Conservation (phyloP, 2,797 vertebrate species). For the Bufotes viridis region DNA sequence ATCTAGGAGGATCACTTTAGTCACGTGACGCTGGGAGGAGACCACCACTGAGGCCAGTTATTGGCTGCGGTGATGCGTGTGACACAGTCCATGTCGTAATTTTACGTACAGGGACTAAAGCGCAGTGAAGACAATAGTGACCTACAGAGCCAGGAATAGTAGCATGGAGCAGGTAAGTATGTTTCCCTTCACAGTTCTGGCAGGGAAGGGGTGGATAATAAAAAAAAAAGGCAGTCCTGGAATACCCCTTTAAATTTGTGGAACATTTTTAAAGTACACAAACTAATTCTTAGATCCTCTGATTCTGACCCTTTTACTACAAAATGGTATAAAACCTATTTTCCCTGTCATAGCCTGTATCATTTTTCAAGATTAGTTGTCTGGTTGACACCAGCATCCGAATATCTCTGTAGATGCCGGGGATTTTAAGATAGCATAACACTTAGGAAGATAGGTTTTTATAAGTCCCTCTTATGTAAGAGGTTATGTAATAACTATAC, state of each 20-base stretch:
- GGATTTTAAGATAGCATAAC: slow-evolving; percentile 34
- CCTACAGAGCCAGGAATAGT: too few relatives aligned
- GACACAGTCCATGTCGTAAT: too few relatives aligned
- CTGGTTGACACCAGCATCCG: slow-evolving; percentile 21
- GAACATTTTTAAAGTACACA: background rate
- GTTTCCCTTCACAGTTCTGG: too few relatives aligned
- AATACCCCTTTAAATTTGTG: background rate
- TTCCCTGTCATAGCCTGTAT: slow-evolving; percentile 17
- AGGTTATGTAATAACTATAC: slow-evolving; percentile 33
- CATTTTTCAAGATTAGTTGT: slow-evolving; percentile 30
- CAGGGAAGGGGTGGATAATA: too few relatives aligned
- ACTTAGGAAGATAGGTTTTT: slow-evolving; percentile 42
- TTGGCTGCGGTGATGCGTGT: too few relatives aligned
- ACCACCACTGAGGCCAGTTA: too few relatives aligned
- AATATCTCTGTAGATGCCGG: slow-evolving; percentile 13
- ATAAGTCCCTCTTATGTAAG: slow-evolving; percentile 22
- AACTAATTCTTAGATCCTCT: background rate
- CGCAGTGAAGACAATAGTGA: too few relatives aligned
- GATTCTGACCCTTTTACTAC: background rate
- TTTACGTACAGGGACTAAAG: too few relatives aligned
- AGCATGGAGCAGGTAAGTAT: too few relatives aligned
- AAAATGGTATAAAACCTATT: slow-evolving; percentile 22
- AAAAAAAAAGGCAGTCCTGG: too few relatives aligned
- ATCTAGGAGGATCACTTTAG: too few relatives aligned
- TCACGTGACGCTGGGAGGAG: too few relatives aligned